phyloP scores from a whole-genome alignment of 1,140 invertebrate genomes.

The Conus ventricosus region DNA sequence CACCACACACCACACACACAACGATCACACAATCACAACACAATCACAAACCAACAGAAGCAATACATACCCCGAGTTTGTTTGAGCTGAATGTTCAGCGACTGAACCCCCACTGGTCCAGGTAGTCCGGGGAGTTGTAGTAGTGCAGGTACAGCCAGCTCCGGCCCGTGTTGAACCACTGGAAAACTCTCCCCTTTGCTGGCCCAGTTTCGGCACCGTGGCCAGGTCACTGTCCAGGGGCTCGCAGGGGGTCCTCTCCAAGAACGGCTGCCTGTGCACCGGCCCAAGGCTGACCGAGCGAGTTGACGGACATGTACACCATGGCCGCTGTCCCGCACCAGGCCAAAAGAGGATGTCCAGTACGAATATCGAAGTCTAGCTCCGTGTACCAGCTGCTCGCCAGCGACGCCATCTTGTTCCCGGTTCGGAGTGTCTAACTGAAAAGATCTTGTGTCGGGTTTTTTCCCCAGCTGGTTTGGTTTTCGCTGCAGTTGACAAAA shows the following conservation, averaged over 20 bases:
- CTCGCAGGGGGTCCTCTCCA: constrained; percentile 39
- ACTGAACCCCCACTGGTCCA: constrained; percentile 88
- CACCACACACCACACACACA: no score
- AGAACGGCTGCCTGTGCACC: constrained; percentile 49
- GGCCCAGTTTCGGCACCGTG: not conserved
- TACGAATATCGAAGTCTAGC: constrained; percentile 64
- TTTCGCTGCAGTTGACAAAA: no score
- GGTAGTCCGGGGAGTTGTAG: constrained; percentile 87
- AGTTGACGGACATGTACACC: constrained; percentile 60
- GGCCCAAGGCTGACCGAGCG: constrained; percentile 63
- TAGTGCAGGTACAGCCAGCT: constrained; percentile 92
- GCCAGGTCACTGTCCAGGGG: not conserved
- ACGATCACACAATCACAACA: no score
- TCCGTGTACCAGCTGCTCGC: constrained; percentile 56
- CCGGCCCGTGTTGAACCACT: constrained; percentile 91
- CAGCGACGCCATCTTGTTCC: no score
- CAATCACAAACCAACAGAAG: no score
- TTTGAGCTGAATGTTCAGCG: constrained; percentile 89
- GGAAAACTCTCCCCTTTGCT: constrained; percentile 75
- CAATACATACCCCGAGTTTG: constrained; percentile 79
- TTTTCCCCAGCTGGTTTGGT: no score
- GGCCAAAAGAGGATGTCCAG: no score
- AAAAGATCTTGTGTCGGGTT: no score
- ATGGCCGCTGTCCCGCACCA: constrained; percentile 61
- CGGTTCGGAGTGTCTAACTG: constrained; percentile 79